Evolutionary conservation across 1,140 invertebrate species (phyloP).

Genomic region (Periplaneta americana): DNA sequence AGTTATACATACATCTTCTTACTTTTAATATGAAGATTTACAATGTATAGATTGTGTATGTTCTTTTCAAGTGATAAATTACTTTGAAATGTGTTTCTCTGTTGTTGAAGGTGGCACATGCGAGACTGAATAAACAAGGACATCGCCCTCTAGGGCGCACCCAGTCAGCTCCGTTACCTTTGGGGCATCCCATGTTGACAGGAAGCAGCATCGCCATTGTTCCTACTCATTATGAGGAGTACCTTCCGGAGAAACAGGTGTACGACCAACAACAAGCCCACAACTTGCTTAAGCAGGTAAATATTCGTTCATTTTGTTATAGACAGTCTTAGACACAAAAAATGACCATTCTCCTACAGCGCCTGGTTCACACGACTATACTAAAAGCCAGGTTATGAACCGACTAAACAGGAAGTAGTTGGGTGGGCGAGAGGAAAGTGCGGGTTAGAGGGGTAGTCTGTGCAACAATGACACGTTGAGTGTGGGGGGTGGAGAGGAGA

Average conservation of each 20-base stretch:
- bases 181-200: constrained; percentile 90
- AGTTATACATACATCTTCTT: too few species aligned
- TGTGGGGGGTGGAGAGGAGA: too few species aligned
- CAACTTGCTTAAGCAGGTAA: constrained; percentile 61
- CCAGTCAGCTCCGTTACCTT: constrained; percentile 87
- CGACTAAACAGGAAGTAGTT: too few species aligned
- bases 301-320: not conserved
- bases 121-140: constrained; percentile 65
- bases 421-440: too few species aligned
- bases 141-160: constrained; percentile 77
- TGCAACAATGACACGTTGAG: too few species aligned
- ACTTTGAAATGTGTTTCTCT: too few species aligned
- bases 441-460: too few species aligned
- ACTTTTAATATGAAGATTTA: too few species aligned
- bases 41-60: too few species aligned
- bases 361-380: too few species aligned
- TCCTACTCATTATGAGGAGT: constrained; percentile 56
- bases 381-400: too few species aligned
- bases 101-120: constrained; percentile 52
- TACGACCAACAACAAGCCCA: constrained; percentile 53
- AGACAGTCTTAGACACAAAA: not conserved
- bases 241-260: constrained; percentile 50
- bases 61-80: too few species aligned
- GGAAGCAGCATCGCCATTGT: constrained; percentile 39
- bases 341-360: not conserved